These are phyloP conservation scores for Phenacoccus solenopsis DNA, from an alignment of 1,140 invertebrate species.

Conservation along the genomic window DNA sequence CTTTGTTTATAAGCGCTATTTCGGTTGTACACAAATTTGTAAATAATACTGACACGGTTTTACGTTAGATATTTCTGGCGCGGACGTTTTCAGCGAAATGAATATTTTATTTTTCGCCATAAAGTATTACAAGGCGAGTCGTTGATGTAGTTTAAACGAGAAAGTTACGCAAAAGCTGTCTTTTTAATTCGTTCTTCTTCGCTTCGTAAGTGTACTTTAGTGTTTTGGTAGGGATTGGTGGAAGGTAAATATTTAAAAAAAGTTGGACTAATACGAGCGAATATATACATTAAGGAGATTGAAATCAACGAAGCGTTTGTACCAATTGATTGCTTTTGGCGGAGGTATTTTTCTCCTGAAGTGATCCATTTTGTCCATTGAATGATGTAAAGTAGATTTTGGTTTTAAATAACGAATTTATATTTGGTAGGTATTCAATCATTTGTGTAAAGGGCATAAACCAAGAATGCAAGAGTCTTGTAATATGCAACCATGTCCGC, in stretches of 20 bases:
- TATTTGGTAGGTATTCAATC: constrained; percentile 48
- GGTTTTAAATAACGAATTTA: not conserved
- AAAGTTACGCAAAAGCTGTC: not conserved
- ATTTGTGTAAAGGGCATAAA: constrained; percentile 57
- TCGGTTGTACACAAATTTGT: not conserved
- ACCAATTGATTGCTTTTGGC: too few relatives aligned
- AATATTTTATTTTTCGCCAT: not conserved
- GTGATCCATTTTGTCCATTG: too few relatives aligned
- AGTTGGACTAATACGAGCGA: too few relatives aligned
- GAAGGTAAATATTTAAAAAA: too few relatives aligned
- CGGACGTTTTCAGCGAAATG: not conserved
- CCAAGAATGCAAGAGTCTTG: constrained; percentile 66
- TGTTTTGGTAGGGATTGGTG: too few relatives aligned
- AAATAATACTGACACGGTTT: not conserved
- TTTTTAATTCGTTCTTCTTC: not conserved
- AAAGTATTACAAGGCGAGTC: not conserved
- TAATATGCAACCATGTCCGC: constrained; percentile 69
- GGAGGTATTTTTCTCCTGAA: too few relatives aligned
- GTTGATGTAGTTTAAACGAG: too few relatives aligned
- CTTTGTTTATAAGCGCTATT: too few relatives aligned
- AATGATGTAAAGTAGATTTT: too few relatives aligned
- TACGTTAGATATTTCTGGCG: not conserved
- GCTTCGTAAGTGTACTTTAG: too few relatives aligned
- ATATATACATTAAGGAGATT: too few relatives aligned
- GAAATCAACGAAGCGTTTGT: too few relatives aligned